Evolutionary conservation across 2,113 vertebrate species (phyloP), one percentile per base, ranked within the genome.

Genomic region (Dunckerocampus dactyliophorus): DNA sequence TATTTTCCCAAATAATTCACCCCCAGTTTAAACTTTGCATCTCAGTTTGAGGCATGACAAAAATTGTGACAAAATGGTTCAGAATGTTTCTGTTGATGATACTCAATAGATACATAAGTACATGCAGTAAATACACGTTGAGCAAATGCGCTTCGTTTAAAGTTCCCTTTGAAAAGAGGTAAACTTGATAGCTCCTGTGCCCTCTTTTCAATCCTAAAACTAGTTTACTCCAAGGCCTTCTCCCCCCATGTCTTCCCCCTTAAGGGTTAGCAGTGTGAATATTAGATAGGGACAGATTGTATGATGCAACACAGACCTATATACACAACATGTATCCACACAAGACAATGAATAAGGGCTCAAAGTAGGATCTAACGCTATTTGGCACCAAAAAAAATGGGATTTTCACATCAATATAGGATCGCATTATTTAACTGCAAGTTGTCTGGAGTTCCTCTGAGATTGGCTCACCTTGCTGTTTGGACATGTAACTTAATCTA

Each of bases 241-340:
- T 39, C 42, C 21, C 22, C 54, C 43, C 61, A 19, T 31, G 43
- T 16, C 49, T 63, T 48, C 24, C 17, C 66, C 80, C 79, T 76
- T 21, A n/a, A 72, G 81, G 69, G 47, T 66, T 65, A 59, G 56
- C 74, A 67, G 54, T 51, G 75, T 82, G 72, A 84, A 84, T 87
- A 84, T 84, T 84, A 79, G 65, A 85, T 81, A 57, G 62, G 45
- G 74, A 85, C 83, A 87, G 85, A 84, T 85, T 85, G 85, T n/a
- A 76, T 84, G 81, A 79, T 74, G 81, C 72, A 84, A 84, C 69
- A 57, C 56, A 82, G 83, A 81, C 83, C 79, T 62, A 62, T 47
- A 51, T 42, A 61, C 59, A 61, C 75, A 59, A 74, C 21, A 74
- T 57, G 34, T 54, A 59, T 45, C 57, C 52, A 71, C 49, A 65